phyloP scores from a whole-genome alignment of 2,113 vertebrate species.

The Ammodytes dubius region DNA sequence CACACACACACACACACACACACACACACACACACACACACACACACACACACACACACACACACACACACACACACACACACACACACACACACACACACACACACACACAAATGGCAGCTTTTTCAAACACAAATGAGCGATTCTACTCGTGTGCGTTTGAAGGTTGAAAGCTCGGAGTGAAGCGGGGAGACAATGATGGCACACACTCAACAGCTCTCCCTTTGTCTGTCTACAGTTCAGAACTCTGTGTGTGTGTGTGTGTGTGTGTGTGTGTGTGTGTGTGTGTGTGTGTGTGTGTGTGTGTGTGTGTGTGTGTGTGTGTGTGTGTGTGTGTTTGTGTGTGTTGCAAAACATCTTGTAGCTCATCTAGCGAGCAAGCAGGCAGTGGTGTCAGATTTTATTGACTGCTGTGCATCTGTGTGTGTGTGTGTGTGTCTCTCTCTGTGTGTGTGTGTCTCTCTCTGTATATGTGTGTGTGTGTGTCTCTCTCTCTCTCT shows the following conservation, averaged over 20 bases:
- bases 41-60: conserved; percentile 5
- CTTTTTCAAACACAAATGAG: background rate
- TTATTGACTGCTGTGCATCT: too few species aligned
- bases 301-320: too few species aligned
- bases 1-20: conserved; percentile 4
- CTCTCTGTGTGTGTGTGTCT: too few species aligned
- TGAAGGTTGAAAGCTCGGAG: conserved; percentile 23
- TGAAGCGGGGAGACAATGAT: conserved; percentile 30
- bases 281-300: too few species aligned
- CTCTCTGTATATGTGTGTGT: too few species aligned
- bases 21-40: background rate
- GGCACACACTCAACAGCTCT: background rate
- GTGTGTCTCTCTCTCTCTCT: too few species aligned
- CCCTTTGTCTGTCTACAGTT: conserved; percentile 24
- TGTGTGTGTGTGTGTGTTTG: too few species aligned
- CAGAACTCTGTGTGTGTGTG: background rate
- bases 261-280: too few species aligned
- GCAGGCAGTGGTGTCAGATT: background rate
- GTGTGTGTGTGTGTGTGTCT: too few species aligned
- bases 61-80: background rate
- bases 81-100: conserved; percentile 5
- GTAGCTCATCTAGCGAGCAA: background rate
- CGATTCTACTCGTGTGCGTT: background rate
- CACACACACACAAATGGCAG: background rate
- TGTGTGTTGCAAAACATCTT: too few species aligned